Evolutionary conservation across 2,113 vertebrate genomes (phyloP).

Genomic region (Miniopterus natalensis): DNA sequence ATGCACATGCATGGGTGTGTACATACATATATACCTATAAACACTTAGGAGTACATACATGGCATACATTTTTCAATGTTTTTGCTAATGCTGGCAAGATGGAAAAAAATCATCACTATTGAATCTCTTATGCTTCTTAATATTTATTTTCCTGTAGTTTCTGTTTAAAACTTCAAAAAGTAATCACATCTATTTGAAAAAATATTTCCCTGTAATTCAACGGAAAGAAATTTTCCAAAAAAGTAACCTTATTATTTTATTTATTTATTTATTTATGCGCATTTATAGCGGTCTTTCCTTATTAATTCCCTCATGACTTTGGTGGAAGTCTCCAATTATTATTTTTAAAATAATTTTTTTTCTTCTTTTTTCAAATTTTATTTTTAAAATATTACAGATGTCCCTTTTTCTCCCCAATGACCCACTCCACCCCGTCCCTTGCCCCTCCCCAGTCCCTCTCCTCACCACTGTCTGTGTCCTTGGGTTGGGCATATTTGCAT

Average conservation of each 20-base stretch:
- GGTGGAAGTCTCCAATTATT: no score
- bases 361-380: no score
- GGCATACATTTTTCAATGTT: constrained; percentile 22
- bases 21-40: not conserved
- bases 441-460: no score
- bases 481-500: no score
- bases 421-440: no score
- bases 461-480: no score
- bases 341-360: no score
- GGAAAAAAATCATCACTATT: not conserved
- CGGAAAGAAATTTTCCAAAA: not conserved
- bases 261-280: no score
- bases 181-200: constrained; percentile 39
- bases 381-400: no score
- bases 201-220: not conserved
- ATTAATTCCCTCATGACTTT: no score
- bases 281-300: no score
- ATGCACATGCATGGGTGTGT: not conserved
- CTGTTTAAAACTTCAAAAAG: constrained; percentile 59
- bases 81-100: constrained; percentile 16
- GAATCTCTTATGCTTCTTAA: constrained; percentile 16
- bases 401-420: no score
- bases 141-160: constrained; percentile 25
- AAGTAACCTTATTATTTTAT: not conserved
- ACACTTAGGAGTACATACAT: not conserved